Base-by-base conservation (phyloP, 2,888 invertebrate genomes). In the Amblyjoppa proteus region DNA sequence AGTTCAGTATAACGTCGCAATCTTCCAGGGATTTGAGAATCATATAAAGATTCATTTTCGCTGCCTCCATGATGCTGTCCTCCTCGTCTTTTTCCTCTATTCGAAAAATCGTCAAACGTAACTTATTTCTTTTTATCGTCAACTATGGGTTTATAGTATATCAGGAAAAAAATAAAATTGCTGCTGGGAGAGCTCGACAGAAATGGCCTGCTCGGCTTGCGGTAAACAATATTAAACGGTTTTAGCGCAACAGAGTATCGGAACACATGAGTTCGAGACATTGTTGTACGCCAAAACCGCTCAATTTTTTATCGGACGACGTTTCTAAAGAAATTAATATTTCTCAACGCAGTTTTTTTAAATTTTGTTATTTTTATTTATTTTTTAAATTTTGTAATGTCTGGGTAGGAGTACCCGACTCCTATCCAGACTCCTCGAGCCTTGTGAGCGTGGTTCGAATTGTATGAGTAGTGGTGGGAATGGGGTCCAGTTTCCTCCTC, bases 11-110 rank as follows among this genome's bases (percentile, higher is more conserved):
- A 45, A 98, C 94, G 89, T 97, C 97, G 85, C 96, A 95, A 90
- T 96, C 96, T 91, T 97, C 97, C 89, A 97, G 94, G 91, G 96
- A 95, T 87, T 97, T 95, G 85, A 97, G 93, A 92, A 97, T 96
- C 61, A 92, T 93, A 93, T 91, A 95, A 87, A 89, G 94, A 90
- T 91, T 94, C 92, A 88, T 92, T 88, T 92, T 93, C 56, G 88
- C 85, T 68, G 91, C 90, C 82, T 92, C 91, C 20, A 90, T 84
- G 11, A 90, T 89, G 28, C 87, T 84, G 38, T 89, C 90, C 68
- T 91, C 92, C 68, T 86, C 83, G 56, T 88, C 87, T 70, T 89
- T 88, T 75, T 87, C 87, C 56, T 51, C 70, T 68, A 83, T 74
- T 84, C 70, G n/a, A 74, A 16, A 4, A 58, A 9, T 11, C 28